Evolutionary conservation across 2,113 vertebrate genomes (phyloP).

Genomic region (Periophthalmodon schlosseri): DNA sequence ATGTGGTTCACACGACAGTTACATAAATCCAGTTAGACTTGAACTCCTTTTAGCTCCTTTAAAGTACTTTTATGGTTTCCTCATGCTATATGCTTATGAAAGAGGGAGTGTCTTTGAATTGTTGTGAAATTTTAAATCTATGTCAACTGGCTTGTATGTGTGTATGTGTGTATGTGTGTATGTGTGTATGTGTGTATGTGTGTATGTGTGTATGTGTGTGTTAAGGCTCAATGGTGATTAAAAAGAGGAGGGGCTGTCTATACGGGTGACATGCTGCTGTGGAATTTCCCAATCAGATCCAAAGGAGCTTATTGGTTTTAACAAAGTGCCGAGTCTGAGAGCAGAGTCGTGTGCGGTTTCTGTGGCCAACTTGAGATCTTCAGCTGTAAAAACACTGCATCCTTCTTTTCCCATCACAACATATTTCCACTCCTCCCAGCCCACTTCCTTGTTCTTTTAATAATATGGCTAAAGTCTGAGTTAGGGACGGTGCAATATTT

Average conservation of each 20-base stretch:
- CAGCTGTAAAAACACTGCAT: slow-evolving; percentile 58
- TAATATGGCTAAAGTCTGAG: background rate
- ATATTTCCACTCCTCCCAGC: background rate
- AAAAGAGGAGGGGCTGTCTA: slow-evolving; percentile 47
- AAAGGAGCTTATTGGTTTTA: slow-evolving; percentile 54
- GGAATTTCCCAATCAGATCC: slow-evolving; percentile 59
- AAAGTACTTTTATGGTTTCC: background rate
- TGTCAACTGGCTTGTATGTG: slow-evolving; percentile 43
- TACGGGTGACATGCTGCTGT: slow-evolving; percentile 41
- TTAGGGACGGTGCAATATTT: background rate
- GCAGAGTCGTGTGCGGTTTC: background rate
- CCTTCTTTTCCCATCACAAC: slow-evolving; percentile 24
- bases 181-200: slow-evolving; percentile 21
- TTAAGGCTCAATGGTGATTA: slow-evolving; percentile 24
- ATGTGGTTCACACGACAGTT: slow-evolving; percentile 13
- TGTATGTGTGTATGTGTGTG: slow-evolving; percentile 16
- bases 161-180: slow-evolving; percentile 16
- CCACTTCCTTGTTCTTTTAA: slow-evolving; percentile 22
- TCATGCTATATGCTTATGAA: slow-evolving; percentile 16
- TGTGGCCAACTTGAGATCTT: slow-evolving; percentile 20
- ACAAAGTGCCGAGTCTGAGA: slow-evolving; percentile 19
- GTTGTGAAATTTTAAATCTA: slow-evolving; percentile 47
- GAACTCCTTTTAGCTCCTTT: background rate
- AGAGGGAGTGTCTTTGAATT: slow-evolving; percentile 7
- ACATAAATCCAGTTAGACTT: background rate